A percentile compares a stretch with the other conserved stretches of the same genome.
Conservation (phyloP, 2,888 invertebrate genomes). For the Tachina grossa region DNA sequence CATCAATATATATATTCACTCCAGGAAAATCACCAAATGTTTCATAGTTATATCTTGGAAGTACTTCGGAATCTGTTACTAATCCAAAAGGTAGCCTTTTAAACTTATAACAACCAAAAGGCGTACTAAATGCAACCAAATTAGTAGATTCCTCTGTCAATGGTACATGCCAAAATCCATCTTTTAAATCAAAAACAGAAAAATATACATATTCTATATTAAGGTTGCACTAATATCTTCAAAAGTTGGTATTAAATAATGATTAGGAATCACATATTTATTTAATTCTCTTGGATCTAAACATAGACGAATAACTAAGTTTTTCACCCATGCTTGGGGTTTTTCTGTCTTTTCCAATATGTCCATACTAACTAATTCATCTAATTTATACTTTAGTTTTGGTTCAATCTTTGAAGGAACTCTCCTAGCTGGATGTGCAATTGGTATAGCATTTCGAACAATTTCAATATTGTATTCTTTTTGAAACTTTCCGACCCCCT, state of each 20-base stretch:
- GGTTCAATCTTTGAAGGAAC: conserved; percentile 3
- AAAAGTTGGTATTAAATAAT: background rate
- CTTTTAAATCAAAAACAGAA: conserved; percentile 3
- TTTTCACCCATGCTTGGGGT: conserved; percentile 9
- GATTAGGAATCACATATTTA: background rate
- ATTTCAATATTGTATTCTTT: too few species aligned
- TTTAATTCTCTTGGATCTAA: conserved; percentile 8
- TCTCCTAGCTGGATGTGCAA: conserved; percentile 12
- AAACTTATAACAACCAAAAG: conserved; percentile 18
- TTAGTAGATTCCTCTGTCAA: background rate
- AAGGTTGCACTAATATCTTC: background rate
- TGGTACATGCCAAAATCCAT: too few species aligned
- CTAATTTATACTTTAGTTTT: conserved; percentile 13
- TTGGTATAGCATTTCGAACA: background rate
- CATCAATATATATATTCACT: background rate
- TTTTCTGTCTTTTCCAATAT: conserved; percentile 11
- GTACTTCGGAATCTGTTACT: conserved; percentile 10
- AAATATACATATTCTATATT: conserved; percentile 2
- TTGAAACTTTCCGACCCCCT: too few species aligned
- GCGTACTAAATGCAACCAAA: conserved; percentile 4
- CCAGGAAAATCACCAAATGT: conserved; percentile 17
- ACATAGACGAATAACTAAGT: conserved; percentile 10
- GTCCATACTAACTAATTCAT: background rate
- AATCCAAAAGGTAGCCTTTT: conserved; percentile 14
- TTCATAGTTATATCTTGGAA: conserved; percentile 16